A percentile compares a stretch with the other conserved stretches of the same genome.
Evolutionary conservation across 1,140 invertebrate species (phyloP).

Genomic region (Drosophila yakuba): DNA sequence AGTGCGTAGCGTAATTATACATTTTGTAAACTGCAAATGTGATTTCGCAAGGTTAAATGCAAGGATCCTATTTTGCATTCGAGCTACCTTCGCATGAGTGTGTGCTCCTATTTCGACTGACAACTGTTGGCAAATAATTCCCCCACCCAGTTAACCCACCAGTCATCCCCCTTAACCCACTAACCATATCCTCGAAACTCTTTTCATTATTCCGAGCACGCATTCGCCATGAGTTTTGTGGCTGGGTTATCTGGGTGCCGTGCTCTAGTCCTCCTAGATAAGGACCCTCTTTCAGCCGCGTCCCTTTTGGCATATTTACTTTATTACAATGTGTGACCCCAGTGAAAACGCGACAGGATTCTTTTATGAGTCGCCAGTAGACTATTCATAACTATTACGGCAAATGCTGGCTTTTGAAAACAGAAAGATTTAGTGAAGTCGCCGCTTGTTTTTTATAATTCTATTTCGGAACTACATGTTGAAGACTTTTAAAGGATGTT

Average conservation of each 20-base stretch:
- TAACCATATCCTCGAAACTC: slow-evolving; percentile 21
- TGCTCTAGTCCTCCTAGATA: slow-evolving; percentile 46
- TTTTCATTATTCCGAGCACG: slow-evolving; percentile 74
- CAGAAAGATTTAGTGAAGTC: slow-evolving; percentile 10
- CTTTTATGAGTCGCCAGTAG: slow-evolving; percentile 16
- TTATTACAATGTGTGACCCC: slow-evolving; percentile 49
- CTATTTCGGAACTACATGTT: neutral
- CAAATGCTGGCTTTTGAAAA: slow-evolving; percentile 8
- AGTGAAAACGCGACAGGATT: slow-evolving; percentile 28
- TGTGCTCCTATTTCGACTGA: slow-evolving; percentile 17
- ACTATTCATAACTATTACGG: slow-evolving; percentile 15
- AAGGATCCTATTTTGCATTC: slow-evolving; percentile 18
- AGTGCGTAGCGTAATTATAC: slow-evolving; percentile 37
- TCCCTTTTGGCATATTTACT: slow-evolving; percentile 35
- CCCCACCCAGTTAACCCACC: slow-evolving; percentile 12
- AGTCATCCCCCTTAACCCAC: slow-evolving; percentile 8
- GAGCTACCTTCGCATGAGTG: slow-evolving; percentile 18
- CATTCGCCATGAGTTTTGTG: slow-evolving; percentile 61
- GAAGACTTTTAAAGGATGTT: neutral
- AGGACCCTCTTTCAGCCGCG: slow-evolving; percentile 18
- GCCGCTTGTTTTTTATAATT: neutral
- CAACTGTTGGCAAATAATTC: slow-evolving; percentile 39
- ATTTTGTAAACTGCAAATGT: neutral
- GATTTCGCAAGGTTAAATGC: slow-evolving; percentile 23
- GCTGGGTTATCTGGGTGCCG: slow-evolving; percentile 52